Evolutionary conservation across 2,888 invertebrate species (phyloP).

Genomic region (Brachycybe producta): DNA sequence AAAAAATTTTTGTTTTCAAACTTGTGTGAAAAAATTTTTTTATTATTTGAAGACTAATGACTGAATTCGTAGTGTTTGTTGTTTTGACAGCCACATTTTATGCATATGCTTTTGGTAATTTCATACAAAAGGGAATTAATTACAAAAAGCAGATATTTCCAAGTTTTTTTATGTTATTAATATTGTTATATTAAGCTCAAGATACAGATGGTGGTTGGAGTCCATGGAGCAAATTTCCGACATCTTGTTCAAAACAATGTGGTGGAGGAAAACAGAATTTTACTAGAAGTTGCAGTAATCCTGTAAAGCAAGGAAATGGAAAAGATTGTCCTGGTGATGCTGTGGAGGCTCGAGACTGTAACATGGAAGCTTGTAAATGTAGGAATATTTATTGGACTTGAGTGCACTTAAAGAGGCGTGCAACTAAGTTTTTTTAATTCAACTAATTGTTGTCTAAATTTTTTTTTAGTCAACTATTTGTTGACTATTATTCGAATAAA

Average conservation of each 20-base stretch:
- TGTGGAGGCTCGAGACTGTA: slow-evolving; percentile 22
- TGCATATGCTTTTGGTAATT: too few relatives aligned
- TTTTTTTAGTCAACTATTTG: too few relatives aligned
- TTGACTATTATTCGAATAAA: too few relatives aligned
- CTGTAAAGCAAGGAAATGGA: slow-evolving; percentile 24
- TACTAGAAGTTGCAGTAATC: slow-evolving; percentile 26
- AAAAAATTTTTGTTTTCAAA: too few relatives aligned
- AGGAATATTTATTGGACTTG: too few relatives aligned
- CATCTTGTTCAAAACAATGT: slow-evolving; percentile 24
- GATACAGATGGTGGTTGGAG: slow-evolving; percentile 26
- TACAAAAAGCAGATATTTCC: too few relatives aligned
- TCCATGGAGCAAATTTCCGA: slow-evolving; percentile 24
- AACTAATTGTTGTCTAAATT: neutral
- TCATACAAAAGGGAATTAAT: too few relatives aligned
- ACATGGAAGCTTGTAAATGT: slow-evolving; percentile 25
- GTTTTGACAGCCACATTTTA: too few relatives aligned
- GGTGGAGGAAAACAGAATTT: slow-evolving; percentile 23
- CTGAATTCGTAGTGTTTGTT: too few relatives aligned
- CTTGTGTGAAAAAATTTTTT: too few relatives aligned
- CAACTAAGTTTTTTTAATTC: slow-evolving; percentile 10
- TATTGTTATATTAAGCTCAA: neutral
- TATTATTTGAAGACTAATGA: too few relatives aligned
- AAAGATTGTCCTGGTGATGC: slow-evolving; percentile 20
- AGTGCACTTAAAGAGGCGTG: slow-evolving; percentile 6
- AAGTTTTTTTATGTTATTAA: too few relatives aligned